A percentile compares a stretch with the other conserved stretches of the same genome.
Evolutionary conservation across 2,888 invertebrate genomes (phyloP).

Genomic region (Melinaea marsaeus): DNA sequence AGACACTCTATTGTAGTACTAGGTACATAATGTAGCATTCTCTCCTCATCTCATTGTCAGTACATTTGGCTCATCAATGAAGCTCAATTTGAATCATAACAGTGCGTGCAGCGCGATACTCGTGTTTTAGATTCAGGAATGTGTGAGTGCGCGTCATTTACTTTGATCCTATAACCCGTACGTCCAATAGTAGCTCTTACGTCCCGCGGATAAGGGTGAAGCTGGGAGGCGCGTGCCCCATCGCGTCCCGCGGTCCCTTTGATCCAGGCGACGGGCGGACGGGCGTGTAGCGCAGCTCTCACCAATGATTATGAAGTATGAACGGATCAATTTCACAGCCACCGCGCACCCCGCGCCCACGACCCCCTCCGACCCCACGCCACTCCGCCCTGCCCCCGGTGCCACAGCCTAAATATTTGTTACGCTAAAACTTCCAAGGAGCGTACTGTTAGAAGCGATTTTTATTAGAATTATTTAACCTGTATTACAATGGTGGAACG

Average conservation of each 20-base stretch:
- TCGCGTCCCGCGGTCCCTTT: constrained; percentile 15
- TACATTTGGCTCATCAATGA: constrained; percentile 9
- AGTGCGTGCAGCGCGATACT: constrained; percentile 13
- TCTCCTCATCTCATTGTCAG: background rate
- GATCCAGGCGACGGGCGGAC: constrained; percentile 31
- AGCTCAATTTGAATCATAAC: constrained; percentile 7
- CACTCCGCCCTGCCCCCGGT: constrained; percentile 9
- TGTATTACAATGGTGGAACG: constrained; percentile 11
- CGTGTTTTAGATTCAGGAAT: constrained; percentile 10
- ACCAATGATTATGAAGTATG: constrained; percentile 61
- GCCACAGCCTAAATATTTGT: constrained; percentile 24
- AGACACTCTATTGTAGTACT: background rate
- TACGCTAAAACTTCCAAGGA: background rate
- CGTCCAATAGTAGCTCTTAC: background rate
- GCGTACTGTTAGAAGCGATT: background rate
- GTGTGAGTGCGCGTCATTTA: constrained; percentile 7
- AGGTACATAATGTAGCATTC: background rate
- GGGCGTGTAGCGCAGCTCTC: constrained; percentile 39
- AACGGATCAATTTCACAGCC: constrained; percentile 61
- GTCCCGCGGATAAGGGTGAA: background rate
- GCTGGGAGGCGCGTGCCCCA: background rate
- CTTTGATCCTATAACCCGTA: background rate
- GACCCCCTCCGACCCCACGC: constrained; percentile 18
- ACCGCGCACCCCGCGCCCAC: constrained; percentile 39
- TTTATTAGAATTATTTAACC: constrained; percentile 10